Conservation (phyloP, 2,113 vertebrate genomes). For the Nycticebus coucang region DNA sequence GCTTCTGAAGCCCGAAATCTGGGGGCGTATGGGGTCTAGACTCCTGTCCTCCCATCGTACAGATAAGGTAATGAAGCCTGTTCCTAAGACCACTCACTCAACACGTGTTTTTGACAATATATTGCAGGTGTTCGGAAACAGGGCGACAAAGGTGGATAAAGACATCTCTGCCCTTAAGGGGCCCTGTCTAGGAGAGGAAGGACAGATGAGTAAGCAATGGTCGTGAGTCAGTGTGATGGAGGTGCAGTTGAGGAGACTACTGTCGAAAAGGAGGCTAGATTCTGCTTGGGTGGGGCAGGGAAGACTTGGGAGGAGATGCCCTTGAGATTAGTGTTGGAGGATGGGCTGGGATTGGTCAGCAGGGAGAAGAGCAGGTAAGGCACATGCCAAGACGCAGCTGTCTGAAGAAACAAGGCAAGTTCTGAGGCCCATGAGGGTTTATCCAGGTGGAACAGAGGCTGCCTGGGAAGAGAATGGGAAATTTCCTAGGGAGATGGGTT, state of each 20-base stretch:
- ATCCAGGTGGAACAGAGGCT: background rate
- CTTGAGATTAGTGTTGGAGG: background rate
- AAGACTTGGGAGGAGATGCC: background rate
- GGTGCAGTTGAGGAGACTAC: fast-evolving
- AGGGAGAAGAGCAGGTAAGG: background rate
- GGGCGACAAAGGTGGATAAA: background rate
- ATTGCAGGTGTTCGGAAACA: background rate
- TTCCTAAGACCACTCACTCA: background rate
- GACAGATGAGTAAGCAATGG: background rate
- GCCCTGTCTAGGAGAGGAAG: background rate
- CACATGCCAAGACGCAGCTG: no score
- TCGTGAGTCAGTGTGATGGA: background rate
- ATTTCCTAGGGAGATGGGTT: background rate
- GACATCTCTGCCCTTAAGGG: background rate
- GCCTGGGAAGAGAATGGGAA: background rate
- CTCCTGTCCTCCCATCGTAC: background rate
- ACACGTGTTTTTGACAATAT: background rate
- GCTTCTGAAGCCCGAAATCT: slow-evolving; percentile 20
- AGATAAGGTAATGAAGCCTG: slow-evolving; percentile 45
- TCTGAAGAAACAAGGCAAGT: background rate
- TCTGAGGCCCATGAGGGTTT: background rate
- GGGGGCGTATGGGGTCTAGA: background rate
- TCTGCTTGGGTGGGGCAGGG: background rate
- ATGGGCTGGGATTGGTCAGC: background rate
- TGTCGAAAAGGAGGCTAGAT: background rate